A percentile compares a stretch with the other conserved stretches of the same genome.
Evolutionary conservation across 2,797 vertebrate genomes (phyloP).

Genomic region (Alosa sapidissima): DNA sequence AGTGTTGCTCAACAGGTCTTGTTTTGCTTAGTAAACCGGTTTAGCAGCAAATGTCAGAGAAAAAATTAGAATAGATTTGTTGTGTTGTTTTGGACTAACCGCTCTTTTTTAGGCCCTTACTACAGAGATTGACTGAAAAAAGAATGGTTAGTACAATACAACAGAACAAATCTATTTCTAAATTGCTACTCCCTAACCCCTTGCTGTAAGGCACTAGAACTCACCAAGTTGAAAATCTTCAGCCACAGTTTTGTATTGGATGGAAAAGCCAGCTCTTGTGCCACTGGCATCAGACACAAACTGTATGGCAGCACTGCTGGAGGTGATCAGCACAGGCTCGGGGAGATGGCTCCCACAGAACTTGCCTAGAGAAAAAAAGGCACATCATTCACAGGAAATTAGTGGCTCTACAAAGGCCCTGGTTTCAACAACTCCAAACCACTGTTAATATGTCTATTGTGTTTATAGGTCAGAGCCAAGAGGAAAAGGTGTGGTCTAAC

Average conservation of each 20-base stretch:
- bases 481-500: slow-evolving; percentile 5
- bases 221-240: slow-evolving; percentile 69
- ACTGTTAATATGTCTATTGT: background rate
- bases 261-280: slow-evolving; percentile 74
- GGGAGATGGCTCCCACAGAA: slow-evolving; percentile 73
- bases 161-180: no score
- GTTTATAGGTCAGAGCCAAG: background rate
- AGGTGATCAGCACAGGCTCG: slow-evolving; percentile 69
- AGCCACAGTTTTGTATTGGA: slow-evolving; percentile 69
- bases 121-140: no score
- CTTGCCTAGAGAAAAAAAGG: slow-evolving; percentile 63
- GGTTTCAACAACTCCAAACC: background rate
- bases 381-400: background rate
- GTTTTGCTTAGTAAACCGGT: background rate
- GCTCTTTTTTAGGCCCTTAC: background rate
- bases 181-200: background rate
- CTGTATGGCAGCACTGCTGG: slow-evolving; percentile 69
- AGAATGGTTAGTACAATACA: no score
- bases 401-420: background rate
- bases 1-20: background rate
- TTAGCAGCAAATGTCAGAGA: background rate
- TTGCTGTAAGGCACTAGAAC: background rate
- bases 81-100: background rate
- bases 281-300: slow-evolving; percentile 79
- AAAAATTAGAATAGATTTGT: background rate